phyloP scores from a whole-genome alignment of 2,113 vertebrate species.

The Charadrius vociferus region DNA sequence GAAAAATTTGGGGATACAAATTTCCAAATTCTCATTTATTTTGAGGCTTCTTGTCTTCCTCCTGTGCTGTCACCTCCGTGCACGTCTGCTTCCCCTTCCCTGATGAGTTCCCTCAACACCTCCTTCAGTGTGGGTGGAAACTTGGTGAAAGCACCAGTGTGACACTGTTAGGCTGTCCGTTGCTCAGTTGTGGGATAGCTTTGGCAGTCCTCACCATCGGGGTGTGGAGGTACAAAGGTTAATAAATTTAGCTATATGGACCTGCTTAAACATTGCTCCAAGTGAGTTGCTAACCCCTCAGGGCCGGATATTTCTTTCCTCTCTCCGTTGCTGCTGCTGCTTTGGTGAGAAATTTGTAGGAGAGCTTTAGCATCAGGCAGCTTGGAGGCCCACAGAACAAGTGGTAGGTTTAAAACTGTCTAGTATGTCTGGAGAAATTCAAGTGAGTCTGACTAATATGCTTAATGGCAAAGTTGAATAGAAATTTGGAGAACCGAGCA shows the following conservation, averaged over 20 bases:
- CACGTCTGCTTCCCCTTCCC: not conserved
- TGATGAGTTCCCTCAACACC: not conserved
- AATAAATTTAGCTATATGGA: not conserved
- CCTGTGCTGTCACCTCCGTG: rapidly evolving
- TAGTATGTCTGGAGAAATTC: not conserved
- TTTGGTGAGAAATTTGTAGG: not conserved
- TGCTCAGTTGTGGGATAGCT: not conserved
- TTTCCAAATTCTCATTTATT: not conserved
- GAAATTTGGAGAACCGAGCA: not conserved
- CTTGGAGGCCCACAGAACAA: not conserved
- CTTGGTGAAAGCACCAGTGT: not conserved
- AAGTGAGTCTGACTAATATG: not conserved
- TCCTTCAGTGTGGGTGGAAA: rapidly evolving
- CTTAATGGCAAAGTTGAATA: not conserved
- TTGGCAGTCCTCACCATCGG: not conserved
- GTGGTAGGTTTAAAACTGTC: not conserved
- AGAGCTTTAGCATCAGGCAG: not conserved
- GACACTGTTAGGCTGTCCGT: not conserved
- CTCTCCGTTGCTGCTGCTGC: not conserved
- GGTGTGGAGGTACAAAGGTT: slow-evolving; percentile 4
- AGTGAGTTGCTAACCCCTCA: not conserved
- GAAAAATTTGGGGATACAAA: not conserved
- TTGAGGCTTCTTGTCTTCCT: not conserved
- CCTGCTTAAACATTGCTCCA: not conserved
- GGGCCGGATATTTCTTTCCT: not conserved